A percentile compares a stretch with the other conserved stretches of the same genome.
Conservation (phyloP, 1,140 invertebrate species). For the Drosophila nigrodunni region DNA sequence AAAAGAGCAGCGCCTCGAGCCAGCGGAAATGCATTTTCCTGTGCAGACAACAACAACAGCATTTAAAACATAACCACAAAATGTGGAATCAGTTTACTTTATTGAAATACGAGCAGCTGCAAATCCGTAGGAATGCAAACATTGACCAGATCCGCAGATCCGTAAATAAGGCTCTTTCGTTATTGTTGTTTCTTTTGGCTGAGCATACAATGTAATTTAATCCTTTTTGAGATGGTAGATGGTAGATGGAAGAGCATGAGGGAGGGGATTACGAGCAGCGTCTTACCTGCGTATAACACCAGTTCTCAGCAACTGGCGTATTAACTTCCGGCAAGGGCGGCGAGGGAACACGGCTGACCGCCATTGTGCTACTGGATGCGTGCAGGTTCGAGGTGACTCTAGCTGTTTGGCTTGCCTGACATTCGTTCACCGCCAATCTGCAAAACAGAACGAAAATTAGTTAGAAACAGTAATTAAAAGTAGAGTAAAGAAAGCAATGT, state of each 20-base stretch:
- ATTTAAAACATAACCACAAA: slow-evolving; percentile 50
- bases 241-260: not conserved
- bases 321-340: slow-evolving; percentile 95
- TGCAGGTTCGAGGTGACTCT: slow-evolving; percentile 92
- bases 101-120: slow-evolving; percentile 63
- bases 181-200: slow-evolving; percentile 11
- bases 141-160: slow-evolving; percentile 22
- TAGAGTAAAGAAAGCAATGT: not conserved
- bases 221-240: slow-evolving; percentile 34
- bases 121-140: slow-evolving; percentile 74
- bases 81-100: slow-evolving; percentile 60
- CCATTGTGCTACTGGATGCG: slow-evolving; percentile 91
- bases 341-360: slow-evolving; percentile 95
- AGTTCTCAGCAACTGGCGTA: slow-evolving; percentile 97
- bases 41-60: not conserved
- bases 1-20: not conserved
- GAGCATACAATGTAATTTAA: slow-evolving; percentile 51
- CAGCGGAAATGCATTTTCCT: slow-evolving; percentile 70
- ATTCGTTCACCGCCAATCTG: slow-evolving; percentile 94
- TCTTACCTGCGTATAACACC: slow-evolving; percentile 97
- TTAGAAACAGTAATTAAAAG: not conserved
- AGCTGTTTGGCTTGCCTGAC: slow-evolving; percentile 91
- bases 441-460: slow-evolving; percentile 67
- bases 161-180: not conserved
- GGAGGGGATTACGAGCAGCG: not conserved